These are phyloP conservation scores for Bothrops jararaca DNA, from an alignment of 2,113 vertebrate species.

Conservation along the genomic window DNA sequence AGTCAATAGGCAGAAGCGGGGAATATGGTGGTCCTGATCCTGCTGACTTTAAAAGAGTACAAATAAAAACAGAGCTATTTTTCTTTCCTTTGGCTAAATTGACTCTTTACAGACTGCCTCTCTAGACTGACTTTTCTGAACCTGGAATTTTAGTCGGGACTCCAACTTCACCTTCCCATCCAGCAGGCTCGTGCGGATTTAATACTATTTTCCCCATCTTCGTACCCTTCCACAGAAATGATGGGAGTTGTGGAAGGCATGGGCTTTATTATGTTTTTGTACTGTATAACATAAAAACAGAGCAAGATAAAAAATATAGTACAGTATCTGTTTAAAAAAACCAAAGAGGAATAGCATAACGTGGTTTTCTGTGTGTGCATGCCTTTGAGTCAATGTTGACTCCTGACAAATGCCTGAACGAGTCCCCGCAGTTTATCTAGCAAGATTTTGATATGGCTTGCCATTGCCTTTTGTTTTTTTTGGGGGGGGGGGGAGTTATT, in stretches of 20 bases:
- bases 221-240: background rate
- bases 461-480: background rate
- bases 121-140: background rate
- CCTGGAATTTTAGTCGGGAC: background rate
- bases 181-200: background rate
- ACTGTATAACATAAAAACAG: background rate
- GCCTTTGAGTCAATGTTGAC: background rate
- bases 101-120: background rate
- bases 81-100: background rate
- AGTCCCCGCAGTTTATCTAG: background rate
- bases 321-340: background rate
- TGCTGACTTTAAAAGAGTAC: background rate
- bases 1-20: background rate
- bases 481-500: background rate
- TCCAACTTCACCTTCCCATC: background rate
- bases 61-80: background rate
- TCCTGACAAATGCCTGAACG: background rate
- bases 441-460: background rate
- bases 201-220: background rate
- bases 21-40: background rate
- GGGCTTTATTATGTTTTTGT: background rate
- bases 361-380: background rate
- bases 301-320: background rate
- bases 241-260: background rate
- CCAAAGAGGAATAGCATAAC: background rate